A percentile compares a stretch with the other conserved stretches of the same genome.
phyloP scores from a whole-genome alignment of 2,797 vertebrate genomes.

The Pipistrellus pygmaeus region DNA sequence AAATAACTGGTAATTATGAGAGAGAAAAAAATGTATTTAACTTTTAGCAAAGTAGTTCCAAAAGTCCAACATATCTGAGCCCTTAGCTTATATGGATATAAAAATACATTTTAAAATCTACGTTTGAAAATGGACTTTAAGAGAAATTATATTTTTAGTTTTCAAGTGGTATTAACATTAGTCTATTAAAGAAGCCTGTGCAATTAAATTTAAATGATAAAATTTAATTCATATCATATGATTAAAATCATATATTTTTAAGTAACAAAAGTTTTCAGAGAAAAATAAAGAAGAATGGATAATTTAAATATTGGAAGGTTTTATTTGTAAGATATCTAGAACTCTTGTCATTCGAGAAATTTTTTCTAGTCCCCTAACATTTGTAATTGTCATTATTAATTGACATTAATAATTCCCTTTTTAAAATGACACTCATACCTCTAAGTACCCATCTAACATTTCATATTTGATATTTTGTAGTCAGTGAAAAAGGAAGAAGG shows the following conservation, averaged over 20 bases:
- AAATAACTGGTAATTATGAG: background rate
- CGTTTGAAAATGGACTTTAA: background rate
- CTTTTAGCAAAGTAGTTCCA: background rate
- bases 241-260: background rate
- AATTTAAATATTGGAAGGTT: background rate
- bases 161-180: background rate
- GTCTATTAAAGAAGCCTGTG: background rate
- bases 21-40: background rate
- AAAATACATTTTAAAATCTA: slow-evolving; percentile 37
- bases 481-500: background rate
- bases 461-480: background rate
- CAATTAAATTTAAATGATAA: background rate
- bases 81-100: background rate
- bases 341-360: background rate
- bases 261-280: background rate
- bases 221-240: background rate
- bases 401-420: background rate
- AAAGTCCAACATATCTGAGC: background rate
- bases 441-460: background rate
- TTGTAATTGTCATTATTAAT: background rate
- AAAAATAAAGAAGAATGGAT: background rate
- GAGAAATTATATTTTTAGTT: background rate
- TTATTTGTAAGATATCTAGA: background rate
- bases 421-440: background rate
- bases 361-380: background rate